A percentile compares a stretch with the other conserved stretches of the same genome.
Evolutionary conservation across 2,888 invertebrate genomes (phyloP).

Genomic region (Hypomecis punctinalis): DNA sequence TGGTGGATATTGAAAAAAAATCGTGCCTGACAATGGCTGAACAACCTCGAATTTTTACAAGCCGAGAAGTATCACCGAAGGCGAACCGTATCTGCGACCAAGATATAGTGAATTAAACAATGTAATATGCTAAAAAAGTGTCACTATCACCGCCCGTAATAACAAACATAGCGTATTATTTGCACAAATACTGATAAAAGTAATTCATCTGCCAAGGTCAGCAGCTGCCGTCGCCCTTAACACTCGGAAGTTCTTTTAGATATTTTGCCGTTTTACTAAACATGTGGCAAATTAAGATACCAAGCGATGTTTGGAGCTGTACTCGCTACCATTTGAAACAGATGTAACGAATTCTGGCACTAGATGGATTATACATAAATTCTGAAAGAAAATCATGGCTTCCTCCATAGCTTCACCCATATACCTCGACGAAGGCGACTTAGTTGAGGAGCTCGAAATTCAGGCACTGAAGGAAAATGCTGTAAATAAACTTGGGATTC

Average conservation of each 20-base stretch:
- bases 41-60: slow-evolving; percentile 62
- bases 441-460: slow-evolving; percentile 1
- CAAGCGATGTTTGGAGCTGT: slow-evolving; percentile 69
- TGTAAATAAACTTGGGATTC: slow-evolving; percentile 78
- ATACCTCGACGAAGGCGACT: slow-evolving; percentile 26
- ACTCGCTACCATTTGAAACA: slow-evolving; percentile 65
- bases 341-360: slow-evolving; percentile 52
- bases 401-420: slow-evolving; percentile 46
- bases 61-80: slow-evolving; percentile 43
- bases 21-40: slow-evolving; percentile 56
- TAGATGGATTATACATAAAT: slow-evolving; percentile 76
- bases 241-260: slow-evolving; percentile 56
- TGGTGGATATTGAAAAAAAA: slow-evolving; percentile 31
- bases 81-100: slow-evolving; percentile 32
- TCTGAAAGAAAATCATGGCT: slow-evolving; percentile 57
- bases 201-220: slow-evolving; percentile 41
- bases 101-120: slow-evolving; percentile 39
- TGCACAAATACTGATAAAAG: slow-evolving; percentile 26
- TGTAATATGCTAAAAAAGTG: slow-evolving; percentile 20
- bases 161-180: slow-evolving; percentile 33
- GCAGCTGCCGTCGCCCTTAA: slow-evolving; percentile 31
- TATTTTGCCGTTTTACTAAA: slow-evolving; percentile 53
- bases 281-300: slow-evolving; percentile 62
- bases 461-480: slow-evolving; percentile 62
- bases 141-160: slow-evolving; percentile 24